These are phyloP conservation scores for Catocala fraxini DNA, from an alignment of 2,888 invertebrate species.

Conservation along the genomic window DNA sequence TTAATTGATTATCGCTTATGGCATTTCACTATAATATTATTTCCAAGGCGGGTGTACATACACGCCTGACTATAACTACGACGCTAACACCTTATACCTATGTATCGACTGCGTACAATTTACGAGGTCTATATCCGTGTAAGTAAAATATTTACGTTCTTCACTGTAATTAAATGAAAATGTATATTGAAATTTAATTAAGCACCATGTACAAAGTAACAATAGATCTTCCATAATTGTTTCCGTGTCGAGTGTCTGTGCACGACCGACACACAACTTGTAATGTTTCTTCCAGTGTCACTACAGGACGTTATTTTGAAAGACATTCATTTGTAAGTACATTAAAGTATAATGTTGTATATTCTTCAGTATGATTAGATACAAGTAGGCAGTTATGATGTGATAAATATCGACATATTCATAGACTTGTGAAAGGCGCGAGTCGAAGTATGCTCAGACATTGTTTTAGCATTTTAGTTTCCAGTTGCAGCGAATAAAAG, in stretches of 20 bases:
- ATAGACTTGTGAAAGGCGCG: slow-evolving; percentile 55
- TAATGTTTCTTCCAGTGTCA: slow-evolving; percentile 23
- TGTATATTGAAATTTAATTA: slow-evolving; percentile 26
- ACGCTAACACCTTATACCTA: slow-evolving; percentile 1
- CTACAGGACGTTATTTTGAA: slow-evolving; percentile 14
- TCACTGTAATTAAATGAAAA: slow-evolving; percentile 11
- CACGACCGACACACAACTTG: slow-evolving; percentile 10
- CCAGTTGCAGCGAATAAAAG: slow-evolving; percentile 37
- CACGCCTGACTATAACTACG: slow-evolving; percentile 5
- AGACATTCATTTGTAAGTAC: slow-evolving; percentile 32
- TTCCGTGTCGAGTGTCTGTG: slow-evolving; percentile 7
- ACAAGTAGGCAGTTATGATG: slow-evolving; percentile 62
- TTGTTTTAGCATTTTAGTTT: slow-evolving; percentile 41
- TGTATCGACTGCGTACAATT: too few relatives aligned
- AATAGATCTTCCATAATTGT: slow-evolving; percentile 30
- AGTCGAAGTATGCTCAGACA: slow-evolving; percentile 42
- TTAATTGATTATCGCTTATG: slow-evolving; percentile 46
- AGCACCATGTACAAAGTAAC: slow-evolving; percentile 40
- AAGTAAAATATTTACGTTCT: slow-evolving; percentile 11
- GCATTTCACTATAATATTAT: slow-evolving; percentile 11
- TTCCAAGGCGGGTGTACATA: slow-evolving; percentile 7
- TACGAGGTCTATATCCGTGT: slow-evolving; percentile 13
- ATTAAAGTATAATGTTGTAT: slow-evolving; percentile 53
- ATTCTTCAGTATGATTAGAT: slow-evolving; percentile 53
- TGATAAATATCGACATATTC: slow-evolving; percentile 58